Evolutionary conservation across 2,113 vertebrate species (phyloP).

Genomic region (Nestor notabilis): DNA sequence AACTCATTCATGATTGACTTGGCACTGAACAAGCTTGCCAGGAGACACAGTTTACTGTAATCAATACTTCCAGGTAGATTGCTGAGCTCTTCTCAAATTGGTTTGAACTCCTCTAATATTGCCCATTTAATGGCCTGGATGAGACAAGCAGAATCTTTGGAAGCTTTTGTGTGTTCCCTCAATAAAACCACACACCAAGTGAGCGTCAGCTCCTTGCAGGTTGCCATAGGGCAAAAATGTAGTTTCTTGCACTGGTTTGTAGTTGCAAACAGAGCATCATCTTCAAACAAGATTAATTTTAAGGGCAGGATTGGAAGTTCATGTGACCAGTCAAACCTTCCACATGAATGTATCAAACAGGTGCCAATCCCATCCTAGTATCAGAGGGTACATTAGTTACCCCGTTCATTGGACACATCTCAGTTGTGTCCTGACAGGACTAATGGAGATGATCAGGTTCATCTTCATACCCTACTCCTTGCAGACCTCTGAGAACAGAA

Average conservation of each 20-base stretch:
- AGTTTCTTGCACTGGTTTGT: neutral
- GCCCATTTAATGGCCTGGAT: neutral
- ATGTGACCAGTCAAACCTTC: neutral
- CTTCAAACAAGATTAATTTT: neutral
- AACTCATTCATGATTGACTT: constrained; percentile 11
- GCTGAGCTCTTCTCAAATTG: neutral
- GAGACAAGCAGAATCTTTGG: neutral
- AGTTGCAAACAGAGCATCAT: neutral
- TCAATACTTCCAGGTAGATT: neutral
- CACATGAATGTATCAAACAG: neutral
- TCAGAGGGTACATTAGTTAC: neutral
- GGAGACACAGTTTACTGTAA: neutral
- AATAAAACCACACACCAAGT: neutral
- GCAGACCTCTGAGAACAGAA: neutral
- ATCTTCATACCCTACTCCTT: neutral
- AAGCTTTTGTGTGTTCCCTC: neutral
- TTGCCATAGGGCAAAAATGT: neutral
- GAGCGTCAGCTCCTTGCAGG: neutral
- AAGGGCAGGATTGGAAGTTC: neutral
- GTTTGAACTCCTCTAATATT: neutral
- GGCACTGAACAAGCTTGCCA: neutral
- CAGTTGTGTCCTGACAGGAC: neutral
- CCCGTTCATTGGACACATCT: too few relatives aligned
- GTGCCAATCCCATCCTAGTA: neutral
- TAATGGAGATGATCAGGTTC: neutral